These are phyloP conservation scores for Sinocyclocheilus anophthalmus DNA, from an alignment of 2,113 vertebrate species.

Conservation along the genomic window DNA sequence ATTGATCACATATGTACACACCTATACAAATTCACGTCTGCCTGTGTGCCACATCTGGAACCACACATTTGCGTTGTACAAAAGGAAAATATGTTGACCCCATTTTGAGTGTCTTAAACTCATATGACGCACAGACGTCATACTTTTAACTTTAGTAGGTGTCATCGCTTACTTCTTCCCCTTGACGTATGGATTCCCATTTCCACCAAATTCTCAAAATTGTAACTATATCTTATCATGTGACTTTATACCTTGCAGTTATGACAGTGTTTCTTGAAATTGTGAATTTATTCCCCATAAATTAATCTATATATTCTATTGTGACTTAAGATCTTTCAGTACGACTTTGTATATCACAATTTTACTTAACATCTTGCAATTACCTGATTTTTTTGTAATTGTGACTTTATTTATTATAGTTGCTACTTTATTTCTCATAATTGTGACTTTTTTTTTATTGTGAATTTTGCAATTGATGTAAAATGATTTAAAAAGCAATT, in stretches of 20 bases:
- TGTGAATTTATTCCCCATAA: neutral
- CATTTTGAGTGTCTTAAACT: conserved; percentile 10
- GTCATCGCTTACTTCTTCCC: neutral
- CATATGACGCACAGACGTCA: conserved; percentile 32
- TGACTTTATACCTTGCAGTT: neutral
- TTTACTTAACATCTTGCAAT: neutral
- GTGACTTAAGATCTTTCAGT: neutral
- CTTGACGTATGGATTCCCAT: neutral
- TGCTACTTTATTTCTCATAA: neutral
- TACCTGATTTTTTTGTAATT: neutral
- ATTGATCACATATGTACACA: conserved; percentile 7
- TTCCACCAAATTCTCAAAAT: neutral
- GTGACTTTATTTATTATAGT: neutral
- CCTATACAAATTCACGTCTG: neutral
- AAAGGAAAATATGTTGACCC: neutral
- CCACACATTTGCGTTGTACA: neutral
- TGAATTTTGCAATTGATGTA: neutral
- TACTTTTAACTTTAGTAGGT: neutral
- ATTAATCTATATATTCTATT: neutral
- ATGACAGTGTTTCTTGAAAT: neutral
- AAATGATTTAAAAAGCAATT: too few species aligned
- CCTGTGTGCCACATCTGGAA: conserved; percentile 4
- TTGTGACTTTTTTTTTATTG: neutral
- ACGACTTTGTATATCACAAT: neutral
- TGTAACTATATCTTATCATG: neutral